phyloP scores from a whole-genome alignment of 1,140 invertebrate genomes.

The Diploscapter pachys region DNA sequence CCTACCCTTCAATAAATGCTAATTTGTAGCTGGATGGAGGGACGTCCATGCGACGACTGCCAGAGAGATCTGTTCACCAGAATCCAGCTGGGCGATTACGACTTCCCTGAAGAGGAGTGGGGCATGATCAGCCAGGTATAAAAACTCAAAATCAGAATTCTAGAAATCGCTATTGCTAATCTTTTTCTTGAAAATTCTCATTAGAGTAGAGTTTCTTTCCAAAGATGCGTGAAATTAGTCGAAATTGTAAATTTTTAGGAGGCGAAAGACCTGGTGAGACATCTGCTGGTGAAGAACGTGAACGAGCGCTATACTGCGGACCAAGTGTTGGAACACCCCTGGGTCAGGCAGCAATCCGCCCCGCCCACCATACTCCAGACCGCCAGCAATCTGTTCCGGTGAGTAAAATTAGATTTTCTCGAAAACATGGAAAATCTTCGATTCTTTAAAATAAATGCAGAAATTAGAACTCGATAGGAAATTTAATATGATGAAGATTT shows the following conservation, averaged over 20 bases:
- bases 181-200: background rate
- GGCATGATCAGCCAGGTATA: no score
- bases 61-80: conserved; percentile 64
- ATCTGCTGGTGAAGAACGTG: conserved; percentile 67
- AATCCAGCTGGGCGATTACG: conserved; percentile 78
- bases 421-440: no score
- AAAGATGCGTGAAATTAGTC: conserved; percentile 72
- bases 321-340: conserved; percentile 49
- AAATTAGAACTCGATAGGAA: no score
- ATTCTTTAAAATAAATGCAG: no score
- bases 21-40: conserved; percentile 34
- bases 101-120: conserved; percentile 73
- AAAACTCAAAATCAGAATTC: no score
- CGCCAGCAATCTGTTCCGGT: no score
- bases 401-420: no score
- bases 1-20: background rate
- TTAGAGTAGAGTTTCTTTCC: background rate
- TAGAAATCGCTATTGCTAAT: no score
- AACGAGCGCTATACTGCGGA: conserved; percentile 51
- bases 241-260: conserved; percentile 71
- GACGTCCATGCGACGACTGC: conserved; percentile 55
- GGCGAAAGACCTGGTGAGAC: conserved; percentile 86
- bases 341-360: conserved; percentile 29
- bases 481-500: no score
- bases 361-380: no score